phyloP scores from a whole-genome alignment of 2,888 invertebrate genomes.

The Argyra leucocephala region DNA sequence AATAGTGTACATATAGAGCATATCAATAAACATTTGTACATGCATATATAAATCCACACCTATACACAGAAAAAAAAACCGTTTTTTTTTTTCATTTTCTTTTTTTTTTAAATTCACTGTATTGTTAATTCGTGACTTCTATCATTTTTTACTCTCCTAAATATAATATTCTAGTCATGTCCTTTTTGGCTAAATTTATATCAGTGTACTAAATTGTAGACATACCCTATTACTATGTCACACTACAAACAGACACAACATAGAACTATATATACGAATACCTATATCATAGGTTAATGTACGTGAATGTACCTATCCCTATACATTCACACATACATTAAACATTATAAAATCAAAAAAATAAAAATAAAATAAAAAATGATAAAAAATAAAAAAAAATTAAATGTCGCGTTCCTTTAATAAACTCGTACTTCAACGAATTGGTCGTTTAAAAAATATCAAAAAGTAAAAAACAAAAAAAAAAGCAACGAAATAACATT shows the following conservation, averaged over 20 bases:
- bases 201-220: background rate
- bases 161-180: background rate
- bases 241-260: background rate
- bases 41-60: too few relatives aligned
- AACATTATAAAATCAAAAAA: background rate
- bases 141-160: too few relatives aligned
- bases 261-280: background rate
- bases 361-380: background rate
- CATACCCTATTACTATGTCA: too few relatives aligned
- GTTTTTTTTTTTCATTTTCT: too few relatives aligned
- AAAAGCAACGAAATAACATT: too few relatives aligned
- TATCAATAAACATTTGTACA: too few relatives aligned
- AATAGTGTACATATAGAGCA: too few relatives aligned
- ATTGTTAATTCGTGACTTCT: background rate
- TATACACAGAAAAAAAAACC: too few relatives aligned
- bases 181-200: background rate
- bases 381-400: background rate
- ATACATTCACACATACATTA: background rate
- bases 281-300: background rate
- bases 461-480: background rate
- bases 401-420: background rate
- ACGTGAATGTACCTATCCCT: background rate
- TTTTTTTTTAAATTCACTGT: background rate
- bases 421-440: background rate
- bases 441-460: background rate